Conservation (phyloP, 35 echinoderm and acorn worm genomes). For the Stichopus chloronotus region DNA sequence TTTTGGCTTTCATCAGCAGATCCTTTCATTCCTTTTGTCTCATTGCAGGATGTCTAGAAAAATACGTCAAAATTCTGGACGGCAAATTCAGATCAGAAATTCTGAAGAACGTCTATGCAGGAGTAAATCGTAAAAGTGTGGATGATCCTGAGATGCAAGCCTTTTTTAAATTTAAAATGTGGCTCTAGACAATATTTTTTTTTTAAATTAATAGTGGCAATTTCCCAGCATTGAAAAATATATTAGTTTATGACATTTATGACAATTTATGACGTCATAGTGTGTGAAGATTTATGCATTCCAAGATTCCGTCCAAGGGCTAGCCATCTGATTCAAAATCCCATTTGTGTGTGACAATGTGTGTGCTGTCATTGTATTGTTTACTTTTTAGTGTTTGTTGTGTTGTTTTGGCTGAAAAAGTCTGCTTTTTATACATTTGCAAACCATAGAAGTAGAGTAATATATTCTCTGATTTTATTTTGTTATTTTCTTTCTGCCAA, state of each 20-base stretch:
- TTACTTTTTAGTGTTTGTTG: too few relatives aligned
- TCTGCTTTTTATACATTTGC: too few relatives aligned
- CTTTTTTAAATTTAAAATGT: conserved; percentile 99
- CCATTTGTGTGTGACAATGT: too few relatives aligned
- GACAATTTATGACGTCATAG: background rate
- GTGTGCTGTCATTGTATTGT: too few relatives aligned
- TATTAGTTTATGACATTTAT: background rate
- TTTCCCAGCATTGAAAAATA: background rate
- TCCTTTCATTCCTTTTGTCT: background rate
- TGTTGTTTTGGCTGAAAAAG: too few relatives aligned
- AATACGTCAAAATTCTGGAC: conserved; percentile 94
- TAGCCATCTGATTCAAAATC: too few relatives aligned
- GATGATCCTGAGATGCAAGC: conserved; percentile 95
- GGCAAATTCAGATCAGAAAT: conserved; percentile 87
- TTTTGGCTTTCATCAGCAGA: too few relatives aligned
- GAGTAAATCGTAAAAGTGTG: conserved; percentile 84
- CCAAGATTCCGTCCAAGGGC: too few relatives aligned
- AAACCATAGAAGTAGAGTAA: too few relatives aligned
- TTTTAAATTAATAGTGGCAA: background rate
- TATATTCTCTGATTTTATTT: too few relatives aligned
- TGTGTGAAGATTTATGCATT: background rate
- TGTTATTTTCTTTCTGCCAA: too few relatives aligned
- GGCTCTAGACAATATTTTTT: conserved; percentile 62
- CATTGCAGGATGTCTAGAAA: conserved; percentile 86
- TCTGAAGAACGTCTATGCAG: conserved; percentile 93